Evolutionary conservation across 92 coral and sea anemone species (phyloP).

Genomic region (Zoanthus gigantus): DNA sequence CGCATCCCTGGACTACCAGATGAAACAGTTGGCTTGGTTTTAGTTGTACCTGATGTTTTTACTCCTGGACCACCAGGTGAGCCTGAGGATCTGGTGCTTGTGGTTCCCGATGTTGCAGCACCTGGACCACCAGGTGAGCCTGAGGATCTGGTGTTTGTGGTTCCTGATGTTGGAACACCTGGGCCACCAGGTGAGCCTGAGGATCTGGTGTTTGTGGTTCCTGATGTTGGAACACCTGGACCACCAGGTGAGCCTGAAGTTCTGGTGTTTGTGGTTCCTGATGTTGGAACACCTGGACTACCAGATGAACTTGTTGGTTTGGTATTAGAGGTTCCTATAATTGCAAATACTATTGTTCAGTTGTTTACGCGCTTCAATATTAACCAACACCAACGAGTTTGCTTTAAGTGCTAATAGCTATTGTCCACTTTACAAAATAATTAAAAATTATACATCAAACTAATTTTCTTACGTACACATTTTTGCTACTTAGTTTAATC

Average conservation of each 20-base stretch:
- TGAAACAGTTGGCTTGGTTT: not conserved
- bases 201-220: not conserved
- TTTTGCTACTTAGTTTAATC: too few relatives aligned
- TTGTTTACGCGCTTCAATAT: too few relatives aligned
- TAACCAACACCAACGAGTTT: too few relatives aligned
- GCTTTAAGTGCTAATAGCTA: too few relatives aligned
- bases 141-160: not conserved
- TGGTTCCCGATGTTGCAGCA: not conserved
- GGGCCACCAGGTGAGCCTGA: not conserved
- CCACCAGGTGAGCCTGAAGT: not conserved
- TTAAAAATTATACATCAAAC: too few relatives aligned
- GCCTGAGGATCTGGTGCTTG: not conserved
- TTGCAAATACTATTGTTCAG: too few relatives aligned
- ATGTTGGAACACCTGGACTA: constrained; percentile 1
- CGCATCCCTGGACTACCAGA: not conserved
- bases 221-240: constrained; percentile 1
- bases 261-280: not conserved
- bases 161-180: not conserved
- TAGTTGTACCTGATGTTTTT: not conserved
- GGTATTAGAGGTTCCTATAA: too few relatives aligned
- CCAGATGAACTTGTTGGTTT: not conserved
- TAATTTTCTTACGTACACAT: too few relatives aligned
- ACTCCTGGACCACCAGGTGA: not conserved
- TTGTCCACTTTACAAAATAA: too few relatives aligned
- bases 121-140: not conserved